Percentiles rank a stretch among this genome's conserved stretches.
phyloP scores from a whole-genome alignment of 2,113 vertebrate genomes.

The Scomber japonicus region DNA sequence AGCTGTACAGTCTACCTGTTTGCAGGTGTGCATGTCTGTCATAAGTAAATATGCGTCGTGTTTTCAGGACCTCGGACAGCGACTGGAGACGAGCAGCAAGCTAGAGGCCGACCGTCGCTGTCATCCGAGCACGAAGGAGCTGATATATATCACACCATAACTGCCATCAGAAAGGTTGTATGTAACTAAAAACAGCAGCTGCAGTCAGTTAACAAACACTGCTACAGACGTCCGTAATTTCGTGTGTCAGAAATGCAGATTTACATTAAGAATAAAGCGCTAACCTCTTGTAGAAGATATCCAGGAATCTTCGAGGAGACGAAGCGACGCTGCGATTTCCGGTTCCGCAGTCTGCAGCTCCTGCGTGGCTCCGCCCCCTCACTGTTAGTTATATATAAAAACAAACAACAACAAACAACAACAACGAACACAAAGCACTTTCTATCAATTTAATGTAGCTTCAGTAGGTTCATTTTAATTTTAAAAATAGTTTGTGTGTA shows the following conservation, averaged over 20 bases:
- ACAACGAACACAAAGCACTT: no score
- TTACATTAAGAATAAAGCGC: conserved; percentile 19
- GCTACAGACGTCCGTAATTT: fast-evolving
- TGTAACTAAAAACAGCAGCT: fast-evolving
- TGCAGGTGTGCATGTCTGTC: not conserved
- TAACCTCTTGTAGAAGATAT: conserved; percentile 41
- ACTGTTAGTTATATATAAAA: no score
- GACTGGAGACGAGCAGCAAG: conserved; percentile 55
- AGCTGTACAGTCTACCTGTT: not conserved
- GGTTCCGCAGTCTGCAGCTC: conserved; percentile 69
- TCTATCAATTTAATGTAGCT: no score
- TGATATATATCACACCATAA: not conserved
- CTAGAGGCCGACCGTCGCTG: conserved; percentile 38
- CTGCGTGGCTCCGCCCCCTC: conserved; percentile 44
- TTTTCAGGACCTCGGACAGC: conserved; percentile 81
- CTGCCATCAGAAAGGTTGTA: fast-evolving
- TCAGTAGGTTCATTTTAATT: no score
- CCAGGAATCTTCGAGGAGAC: conserved; percentile 62
- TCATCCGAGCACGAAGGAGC: conserved; percentile 6
- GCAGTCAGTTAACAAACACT: fast-evolving
- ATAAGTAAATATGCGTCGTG: not conserved
- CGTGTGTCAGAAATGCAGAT: fast-evolving
- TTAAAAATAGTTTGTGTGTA: no score
- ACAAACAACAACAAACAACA: no score
- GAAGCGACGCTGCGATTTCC: conserved; percentile 54